Evolutionary conservation across 1,140 invertebrate genomes (phyloP).

Genomic region (Agrypnia vestita): DNA sequence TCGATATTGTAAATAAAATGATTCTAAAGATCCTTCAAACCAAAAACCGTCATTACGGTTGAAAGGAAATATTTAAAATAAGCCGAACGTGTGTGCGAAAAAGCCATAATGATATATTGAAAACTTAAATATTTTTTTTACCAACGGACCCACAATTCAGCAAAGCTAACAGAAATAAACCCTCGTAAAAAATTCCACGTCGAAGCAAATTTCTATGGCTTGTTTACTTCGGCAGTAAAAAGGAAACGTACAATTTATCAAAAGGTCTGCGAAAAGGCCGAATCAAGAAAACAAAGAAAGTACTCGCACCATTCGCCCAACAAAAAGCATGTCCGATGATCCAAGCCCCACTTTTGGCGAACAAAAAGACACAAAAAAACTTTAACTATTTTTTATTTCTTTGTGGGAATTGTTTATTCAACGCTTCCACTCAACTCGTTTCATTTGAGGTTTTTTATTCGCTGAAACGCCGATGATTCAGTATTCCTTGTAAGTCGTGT

Average conservation of each 20-base stretch:
- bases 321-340: conserved; percentile 51
- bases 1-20: too few species aligned
- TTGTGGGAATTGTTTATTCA: conserved; percentile 51
- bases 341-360: conserved; percentile 4
- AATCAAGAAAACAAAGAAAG: conserved; percentile 45
- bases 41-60: neutral
- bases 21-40: neutral
- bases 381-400: conserved; percentile 36
- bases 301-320: neutral
- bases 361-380: conserved; percentile 43
- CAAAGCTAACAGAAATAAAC: neutral
- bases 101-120: conserved; percentile 8
- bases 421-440: conserved; percentile 14
- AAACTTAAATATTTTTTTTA: too few species aligned
- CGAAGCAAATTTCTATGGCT: conserved; percentile 16
- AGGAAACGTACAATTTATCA: conserved; percentile 50
- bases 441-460: conserved; percentile 24
- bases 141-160: neutral
- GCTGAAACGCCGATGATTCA: neutral
- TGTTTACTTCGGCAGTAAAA: conserved; percentile 36
- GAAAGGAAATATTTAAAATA: neutral
- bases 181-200: conserved; percentile 5
- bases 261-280: conserved; percentile 38
- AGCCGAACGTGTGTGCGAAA: neutral
- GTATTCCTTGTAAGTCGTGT: conserved; percentile 24